Evolutionary conservation across 2,797 vertebrate species (phyloP).

Genomic region (Tenualosa ilisha): DNA sequence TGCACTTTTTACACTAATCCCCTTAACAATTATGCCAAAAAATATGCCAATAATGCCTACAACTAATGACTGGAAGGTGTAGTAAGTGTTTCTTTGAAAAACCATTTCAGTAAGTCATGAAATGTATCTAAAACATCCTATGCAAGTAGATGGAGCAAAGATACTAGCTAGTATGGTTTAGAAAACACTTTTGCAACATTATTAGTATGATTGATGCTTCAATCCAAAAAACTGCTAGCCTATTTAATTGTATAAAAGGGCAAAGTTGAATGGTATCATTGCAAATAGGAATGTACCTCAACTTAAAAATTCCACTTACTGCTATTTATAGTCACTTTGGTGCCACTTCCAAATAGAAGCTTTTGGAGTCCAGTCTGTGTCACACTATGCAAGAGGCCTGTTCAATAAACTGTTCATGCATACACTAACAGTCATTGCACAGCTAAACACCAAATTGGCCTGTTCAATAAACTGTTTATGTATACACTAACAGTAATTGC

Average conservation of each 20-base stretch:
- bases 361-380: neutral
- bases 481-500: too few relatives aligned
- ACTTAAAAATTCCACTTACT: neutral
- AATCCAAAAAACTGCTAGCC: too few relatives aligned
- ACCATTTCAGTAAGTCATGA: too few relatives aligned
- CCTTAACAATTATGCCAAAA: too few relatives aligned
- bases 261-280: neutral
- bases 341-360: neutral
- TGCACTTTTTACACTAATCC: neutral
- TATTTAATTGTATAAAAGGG: neutral
- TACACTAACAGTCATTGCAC: neutral
- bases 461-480: too few relatives aligned
- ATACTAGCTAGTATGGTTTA: neutral
- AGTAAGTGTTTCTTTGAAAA: too few relatives aligned
- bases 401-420: neutral
- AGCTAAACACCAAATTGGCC: too few relatives aligned
- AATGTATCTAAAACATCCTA: neutral
- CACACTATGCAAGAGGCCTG: neutral
- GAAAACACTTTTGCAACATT: too few relatives aligned
- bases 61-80: too few relatives aligned
- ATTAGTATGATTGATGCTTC: neutral
- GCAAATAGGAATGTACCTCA: neutral
- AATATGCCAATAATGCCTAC: too few relatives aligned
- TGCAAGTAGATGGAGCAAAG: neutral
- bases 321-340: neutral